Base-by-base conservation (phyloP, 2,113 vertebrate genomes). In the Euleptes europaea region DNA sequence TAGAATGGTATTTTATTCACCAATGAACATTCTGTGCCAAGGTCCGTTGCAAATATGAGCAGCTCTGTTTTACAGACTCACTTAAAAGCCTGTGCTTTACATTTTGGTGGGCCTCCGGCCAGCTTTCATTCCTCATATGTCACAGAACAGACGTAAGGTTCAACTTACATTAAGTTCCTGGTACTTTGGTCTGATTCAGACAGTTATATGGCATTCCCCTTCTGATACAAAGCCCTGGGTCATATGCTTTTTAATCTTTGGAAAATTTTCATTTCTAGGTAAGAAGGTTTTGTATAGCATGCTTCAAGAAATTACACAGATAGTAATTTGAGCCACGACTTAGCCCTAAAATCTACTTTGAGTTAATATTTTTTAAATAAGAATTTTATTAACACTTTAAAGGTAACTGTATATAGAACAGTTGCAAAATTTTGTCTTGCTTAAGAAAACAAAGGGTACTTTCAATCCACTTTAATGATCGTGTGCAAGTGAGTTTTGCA, bases 1-100 rank as follows among this genome's bases (percentile, higher is more conserved):
- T 90, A 88, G 42, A 84, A 78, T 78, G 42, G 51, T 75, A 1
- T 74, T 93, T 90, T 87, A 89, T 83, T 57, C 54, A 57, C 67
- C 57, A 31, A 83, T 83, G 88, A n/a, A 9, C 44, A 51, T 11
- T 21, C 78, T 35, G 63, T 13, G 63, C 63, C 47, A 81, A 51
- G n/a, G n/a, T 19, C 7, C 35, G 12, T 31, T 70, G 47, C 66
- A 81, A 51, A 81, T 47, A 70, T 54, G 13, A 38, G 44, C 2
- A 14, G 28, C 72, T 31, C 23, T 57, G 54, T 57, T 57, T 57
- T 57, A 21, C 54, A 6, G 17, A 57, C 54, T 57, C 4, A 6
- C 54, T 51, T 14, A 14, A 66, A n/a, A 49, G 76, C 1, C 28
- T 49, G 42, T 26, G 63, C 33, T 49, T 47, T 42, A 47, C 63